Evolutionary conservation across 35 echinoderm and acorn worm genomes (phyloP), one percentile per base, ranked within the genome.

Genomic region (Eucidaris tribuloides): DNA sequence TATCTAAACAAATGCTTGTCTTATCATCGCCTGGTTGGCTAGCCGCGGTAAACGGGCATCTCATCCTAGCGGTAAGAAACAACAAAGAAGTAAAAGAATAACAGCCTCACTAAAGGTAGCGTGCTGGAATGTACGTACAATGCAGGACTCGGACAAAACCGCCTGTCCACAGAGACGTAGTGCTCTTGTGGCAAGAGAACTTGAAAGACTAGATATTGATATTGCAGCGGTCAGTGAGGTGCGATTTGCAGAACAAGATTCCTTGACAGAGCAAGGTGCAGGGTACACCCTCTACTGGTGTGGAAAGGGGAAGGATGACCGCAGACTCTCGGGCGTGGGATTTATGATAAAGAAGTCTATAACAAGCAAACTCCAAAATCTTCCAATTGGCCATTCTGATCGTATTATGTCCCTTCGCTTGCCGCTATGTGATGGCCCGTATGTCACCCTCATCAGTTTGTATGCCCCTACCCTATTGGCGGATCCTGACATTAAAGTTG

Each of bases 251-350:
- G 81, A 84, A 2, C 37, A 42, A 84, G 80, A 82, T 45, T 85
- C 81, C 81, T 58, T 85, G 1, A 62, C 40, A 91, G 81, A 91
- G 77, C 70, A 79, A 4, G 70, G 82, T 6, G 82, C 89, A 14
- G 81, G 89, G 14, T 83, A 91, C 82, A 91, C 63, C 43, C 68
- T 91, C 0, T 91, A 63, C 88, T 91, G 88, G 81, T 91, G 81
- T n/a, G 88, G 88, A 15, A 84, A 91, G 58, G 36, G 68, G 27
- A 0, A 36, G 36, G 41, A 3, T 0, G 88, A 84, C 13, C 84
- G 80, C 76, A 46, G 81, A 0, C 63, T 74, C 24, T 82, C 65
- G 38, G 62, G 79, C 35, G 79, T 89, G 2, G 79, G 37, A 14
- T 89, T 89, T 31, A 89, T 83, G 79, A 41, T 89, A 0, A 82